Percentiles rank a stretch among this genome's conserved stretches.
Conservation (phyloP, 2,888 invertebrate species). For the Tromatobia lineatoria region DNA sequence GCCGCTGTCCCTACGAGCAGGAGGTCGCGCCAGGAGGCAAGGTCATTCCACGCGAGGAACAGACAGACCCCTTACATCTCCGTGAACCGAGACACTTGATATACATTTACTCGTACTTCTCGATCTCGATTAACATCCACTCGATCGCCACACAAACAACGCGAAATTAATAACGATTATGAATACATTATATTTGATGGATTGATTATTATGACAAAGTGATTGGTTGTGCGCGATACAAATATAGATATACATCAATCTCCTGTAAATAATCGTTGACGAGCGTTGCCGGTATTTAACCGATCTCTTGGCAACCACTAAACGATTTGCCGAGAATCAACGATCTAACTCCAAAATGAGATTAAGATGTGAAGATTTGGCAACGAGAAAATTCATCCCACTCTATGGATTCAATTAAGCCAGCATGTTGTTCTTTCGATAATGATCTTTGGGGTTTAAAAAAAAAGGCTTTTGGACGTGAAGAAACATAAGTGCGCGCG, state of each 20-base stretch:
- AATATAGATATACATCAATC: constrained; percentile 12
- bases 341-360: not conserved
- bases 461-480: not conserved
- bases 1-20: constrained; percentile 82
- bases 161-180: constrained; percentile 9
- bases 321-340: not conserved
- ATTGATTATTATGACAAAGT: constrained; percentile 49
- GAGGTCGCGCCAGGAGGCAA: constrained; percentile 72
- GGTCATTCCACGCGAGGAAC: constrained; percentile 52
- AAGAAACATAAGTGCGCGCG: constrained; percentile 25
- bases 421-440: not conserved
- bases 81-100: constrained; percentile 21
- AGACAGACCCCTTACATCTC: constrained; percentile 1
- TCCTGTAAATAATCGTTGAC: not conserved
- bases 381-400: not conserved
- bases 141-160: not conserved
- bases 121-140: not conserved
- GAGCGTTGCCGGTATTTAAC: constrained; percentile 1
- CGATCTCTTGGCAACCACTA: not conserved
- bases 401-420: not conserved
- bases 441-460: constrained; percentile 3
- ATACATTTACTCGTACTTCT: not conserved
- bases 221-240: constrained; percentile 59
- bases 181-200: constrained; percentile 40
- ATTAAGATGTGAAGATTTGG: not conserved